Evolutionary conservation across 2,113 vertebrate species (phyloP), one percentile per base, ranked within the genome.

Genomic region (Brachirus orientalis): DNA sequence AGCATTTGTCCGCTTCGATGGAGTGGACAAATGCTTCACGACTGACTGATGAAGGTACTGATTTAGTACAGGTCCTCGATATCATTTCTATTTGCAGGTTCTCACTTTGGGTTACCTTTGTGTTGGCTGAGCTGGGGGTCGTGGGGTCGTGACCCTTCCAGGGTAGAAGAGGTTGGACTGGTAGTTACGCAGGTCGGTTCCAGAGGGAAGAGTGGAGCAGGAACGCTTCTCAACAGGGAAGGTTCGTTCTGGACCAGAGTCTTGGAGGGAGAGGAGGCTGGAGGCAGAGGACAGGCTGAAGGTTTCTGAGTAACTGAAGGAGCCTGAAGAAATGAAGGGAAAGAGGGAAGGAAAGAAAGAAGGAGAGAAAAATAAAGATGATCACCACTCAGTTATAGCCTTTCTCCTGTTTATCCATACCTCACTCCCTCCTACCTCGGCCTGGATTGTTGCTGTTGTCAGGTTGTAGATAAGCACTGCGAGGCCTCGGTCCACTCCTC

Each of bases 201-300:
- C 90, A 0, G 90, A 44, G 2, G 91, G 91, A 22, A 92, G 87
- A 3, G 90, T 86, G 19, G 88, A 91, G 55, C 87, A 80, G 14
- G 86, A 28, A 1, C 67, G 65, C 6, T 80, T 77, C 0, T 51
- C 83, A 54, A 74, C 80, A 11, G 87, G 69, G 57, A 63, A 18
- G 33, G 43, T 53, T 8, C 48, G n/a, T 7, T 92, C 51, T 0
- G 77, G 56, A 40, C 47, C 85, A 9, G 92, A 86, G n/a, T 98
- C 96, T 75, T 94, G 94, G 5, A 96, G 92, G 0, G 95, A 98
- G 54, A 91, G 92, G 74, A 97, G 79, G 84, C 96, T 96, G 85
- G 94, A 94, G 69, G 94, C 90, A 0, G 95, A 89, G 6, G 92
- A 91, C 2, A 96, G 87, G 79, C 95, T 93, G 6, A 89, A 60